A percentile compares a stretch with the other conserved stretches of the same genome.
Evolutionary conservation across 2,797 vertebrate genomes (phyloP).

Genomic region (Bufotes viridis): DNA sequence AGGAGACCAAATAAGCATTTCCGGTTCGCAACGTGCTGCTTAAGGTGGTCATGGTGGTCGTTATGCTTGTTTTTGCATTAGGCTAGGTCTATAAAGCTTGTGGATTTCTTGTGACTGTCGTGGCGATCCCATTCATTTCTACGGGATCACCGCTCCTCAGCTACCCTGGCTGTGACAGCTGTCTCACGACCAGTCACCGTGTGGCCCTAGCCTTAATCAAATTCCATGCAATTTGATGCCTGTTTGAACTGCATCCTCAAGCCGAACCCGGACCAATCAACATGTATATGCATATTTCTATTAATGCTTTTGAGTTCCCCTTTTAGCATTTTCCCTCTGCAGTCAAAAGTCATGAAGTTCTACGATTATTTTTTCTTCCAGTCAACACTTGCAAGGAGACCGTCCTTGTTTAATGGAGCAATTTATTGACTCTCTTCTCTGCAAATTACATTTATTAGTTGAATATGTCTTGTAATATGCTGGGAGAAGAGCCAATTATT

Average conservation of each 20-base stretch:
- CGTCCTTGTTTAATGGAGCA: constrained; percentile 39
- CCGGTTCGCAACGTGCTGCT: no score
- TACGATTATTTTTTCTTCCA: background rate
- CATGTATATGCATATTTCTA: background rate
- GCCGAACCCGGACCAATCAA: background rate
- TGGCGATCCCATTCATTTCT: no score
- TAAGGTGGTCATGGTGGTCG: no score
- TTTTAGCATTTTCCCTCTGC: background rate
- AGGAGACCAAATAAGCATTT: no score
- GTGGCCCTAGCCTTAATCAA: no score
- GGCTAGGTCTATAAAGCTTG: no score
- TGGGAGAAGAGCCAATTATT: constrained; percentile 48
- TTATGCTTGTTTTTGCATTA: no score
- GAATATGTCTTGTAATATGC: constrained; percentile 42
- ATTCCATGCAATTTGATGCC: background rate
- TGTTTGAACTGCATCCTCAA: background rate
- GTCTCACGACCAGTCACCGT: no score
- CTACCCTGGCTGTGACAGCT: no score
- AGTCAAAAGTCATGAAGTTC: constrained; percentile 14
- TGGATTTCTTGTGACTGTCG: no score
- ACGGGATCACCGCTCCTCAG: no score
- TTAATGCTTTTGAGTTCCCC: background rate
- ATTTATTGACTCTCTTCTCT: constrained; percentile 43
- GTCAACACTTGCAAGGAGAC: constrained; percentile 13
- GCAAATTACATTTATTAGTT: constrained; percentile 40